phyloP scores from a whole-genome alignment of 2,113 vertebrate species.

The Origma solitaria region DNA sequence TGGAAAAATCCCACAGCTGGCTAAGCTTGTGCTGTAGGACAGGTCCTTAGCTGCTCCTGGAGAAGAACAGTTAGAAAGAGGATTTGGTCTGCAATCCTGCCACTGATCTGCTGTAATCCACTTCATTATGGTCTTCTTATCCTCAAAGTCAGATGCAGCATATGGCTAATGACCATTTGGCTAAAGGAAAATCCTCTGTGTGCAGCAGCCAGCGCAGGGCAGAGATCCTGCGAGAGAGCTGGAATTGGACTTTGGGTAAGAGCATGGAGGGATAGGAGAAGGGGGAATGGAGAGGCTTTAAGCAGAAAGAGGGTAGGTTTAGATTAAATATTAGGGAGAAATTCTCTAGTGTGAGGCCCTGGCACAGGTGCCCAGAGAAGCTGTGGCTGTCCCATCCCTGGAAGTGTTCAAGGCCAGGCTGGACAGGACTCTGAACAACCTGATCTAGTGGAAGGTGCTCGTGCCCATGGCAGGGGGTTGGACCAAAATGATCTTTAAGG shows the following conservation, averaged over 20 bases:
- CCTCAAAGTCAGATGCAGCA: background rate
- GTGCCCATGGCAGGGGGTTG: background rate
- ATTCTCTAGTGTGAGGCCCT: background rate
- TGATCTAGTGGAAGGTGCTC: background rate
- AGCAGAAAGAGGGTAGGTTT: background rate
- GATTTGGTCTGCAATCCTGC: conserved; percentile 32
- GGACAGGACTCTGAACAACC: rapidly evolving
- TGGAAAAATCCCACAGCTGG: background rate
- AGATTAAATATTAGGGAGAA: background rate
- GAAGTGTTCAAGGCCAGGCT: background rate
- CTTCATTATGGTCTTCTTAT: background rate
- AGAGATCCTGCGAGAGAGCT: background rate
- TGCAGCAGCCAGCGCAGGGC: background rate
- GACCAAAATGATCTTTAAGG: background rate
- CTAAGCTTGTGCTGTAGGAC: background rate
- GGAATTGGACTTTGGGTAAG: background rate
- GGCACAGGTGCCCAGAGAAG: background rate
- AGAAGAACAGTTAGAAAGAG: background rate
- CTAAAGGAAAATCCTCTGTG: background rate
- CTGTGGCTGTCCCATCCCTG: background rate
- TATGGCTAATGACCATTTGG: background rate
- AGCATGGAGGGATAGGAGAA: background rate
- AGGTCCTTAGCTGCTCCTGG: background rate
- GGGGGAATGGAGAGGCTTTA: background rate
- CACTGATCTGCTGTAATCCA: conserved; percentile 32